phyloP scores from a whole-genome alignment of 2,797 vertebrate species.

The Pangasius macronema region DNA sequence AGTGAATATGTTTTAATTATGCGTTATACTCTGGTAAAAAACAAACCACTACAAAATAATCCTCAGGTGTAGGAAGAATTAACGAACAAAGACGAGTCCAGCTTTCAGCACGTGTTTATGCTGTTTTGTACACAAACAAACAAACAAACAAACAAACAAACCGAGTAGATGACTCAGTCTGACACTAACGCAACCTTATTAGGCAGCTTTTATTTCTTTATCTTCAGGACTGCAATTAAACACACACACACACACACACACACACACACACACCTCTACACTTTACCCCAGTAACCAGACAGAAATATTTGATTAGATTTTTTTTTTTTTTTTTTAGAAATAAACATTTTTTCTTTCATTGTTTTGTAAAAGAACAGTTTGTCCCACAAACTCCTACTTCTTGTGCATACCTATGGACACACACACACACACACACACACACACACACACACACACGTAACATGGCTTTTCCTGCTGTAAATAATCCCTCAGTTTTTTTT shows the following conservation, averaged over 20 bases:
- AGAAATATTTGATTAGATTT: too few relatives aligned
- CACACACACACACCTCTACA: background rate
- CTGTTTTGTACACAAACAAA: background rate
- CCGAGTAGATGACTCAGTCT: background rate
- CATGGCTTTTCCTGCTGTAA: background rate
- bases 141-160: background rate
- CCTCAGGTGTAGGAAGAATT: too few relatives aligned
- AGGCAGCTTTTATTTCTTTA: background rate
- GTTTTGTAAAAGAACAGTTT: too few relatives aligned
- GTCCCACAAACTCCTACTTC: too few relatives aligned
- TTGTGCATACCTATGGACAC: too few relatives aligned
- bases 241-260: background rate
- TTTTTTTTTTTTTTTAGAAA: too few relatives aligned
- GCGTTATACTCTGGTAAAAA: too few relatives aligned
- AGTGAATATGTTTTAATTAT: too few relatives aligned
- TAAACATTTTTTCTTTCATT: too few relatives aligned
- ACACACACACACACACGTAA: background rate
- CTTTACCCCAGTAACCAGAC: too few relatives aligned
- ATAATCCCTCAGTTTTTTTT: background rate
- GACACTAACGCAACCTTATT: background rate
- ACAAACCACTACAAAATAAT: too few relatives aligned
- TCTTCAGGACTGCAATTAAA: background rate
- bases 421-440: background rate
- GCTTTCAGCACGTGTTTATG: background rate
- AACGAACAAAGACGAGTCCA: background rate